Evolutionary conservation across 2,888 invertebrate species (phyloP), one percentile per base, ranked within the genome.

Genomic region (Ectobius pallidus): DNA sequence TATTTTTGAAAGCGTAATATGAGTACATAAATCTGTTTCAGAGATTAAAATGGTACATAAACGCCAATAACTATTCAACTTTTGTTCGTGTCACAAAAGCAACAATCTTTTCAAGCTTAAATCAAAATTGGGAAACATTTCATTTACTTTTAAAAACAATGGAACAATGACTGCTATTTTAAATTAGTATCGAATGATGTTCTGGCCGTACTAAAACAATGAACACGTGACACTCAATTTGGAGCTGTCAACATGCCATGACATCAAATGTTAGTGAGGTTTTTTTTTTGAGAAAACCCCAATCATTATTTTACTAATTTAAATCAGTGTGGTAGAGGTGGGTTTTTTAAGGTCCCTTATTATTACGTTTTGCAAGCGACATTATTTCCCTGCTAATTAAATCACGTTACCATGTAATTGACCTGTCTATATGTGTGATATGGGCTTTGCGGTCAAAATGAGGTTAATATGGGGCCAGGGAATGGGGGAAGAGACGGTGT

Each of bases 381-480:
- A 65, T 65, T 65, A 65, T 65, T 65, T 65, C 44, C 44, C 3
- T 16, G 44, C 46, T 65, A 65, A 65, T 65, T 44, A 65, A 65
- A 65, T 65, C 65, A 65, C 44, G 46, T 44, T 65, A 14, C 65
- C 65, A 65, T 65, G 65, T 65, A 65, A 65, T 65, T 65, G 65
- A 65, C 65, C 65, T 65, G 65, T 65, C 65, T 65, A 65, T 65
- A 65, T 65, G 46, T 65, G 65, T 65, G 65, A 65, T 65, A 65
- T 65, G 65, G 65, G 46, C 65, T 65, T 27, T 65, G 65, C 65
- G 65, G 65, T 18, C 44, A 65, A 44, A 65, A 65, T 55, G 69
- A 55, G 69, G 69, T 69, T 69, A 69, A 69, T 69, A 55, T 55
- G 69, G 69, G 46, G 18, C 55, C 22, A 34, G 49, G 52, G 49